Evolutionary conservation across 1,140 invertebrate species (phyloP), one percentile per base, ranked within the genome.

Genomic region (Drosophila ficusphila): DNA sequence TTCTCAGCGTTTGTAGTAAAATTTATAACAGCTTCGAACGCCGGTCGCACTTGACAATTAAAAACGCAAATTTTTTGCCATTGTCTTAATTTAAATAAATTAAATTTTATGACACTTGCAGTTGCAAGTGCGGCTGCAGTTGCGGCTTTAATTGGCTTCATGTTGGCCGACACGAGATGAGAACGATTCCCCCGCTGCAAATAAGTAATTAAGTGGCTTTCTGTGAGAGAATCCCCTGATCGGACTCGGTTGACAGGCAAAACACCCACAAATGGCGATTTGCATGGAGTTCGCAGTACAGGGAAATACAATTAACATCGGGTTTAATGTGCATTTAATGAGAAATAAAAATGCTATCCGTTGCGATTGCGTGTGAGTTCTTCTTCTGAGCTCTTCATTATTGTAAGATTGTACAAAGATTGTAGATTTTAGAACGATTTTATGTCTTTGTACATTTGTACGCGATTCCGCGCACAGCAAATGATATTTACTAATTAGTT

Each of bases 1-100:
- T 67, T 36, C 62, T 33, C n/a, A 8, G 27, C 7, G 8, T 4
- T 21, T 19, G 9, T 8, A n/a, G 6, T 0, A n/a, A 38, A 21
- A 23, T 18, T 7, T 36, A 19, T n/a, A 47, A n/a, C 42, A 27
- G 14, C 23, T 33, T 38, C 41, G 39, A 61, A 31, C n/a, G 21
- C 36, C 29, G 19, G 0, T 21, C 21, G 60, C 29, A 68, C 74
- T 65, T 61, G 65, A 61, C 83, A 88, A 88, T 88, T 88, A 89
- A 88, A 88, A 89, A 89, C 69, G 83, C 83, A 88, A 88, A 88
- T 86, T 79, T 79, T 79, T 86, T 78, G 79, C 64, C 82, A 75
- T 88, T 82, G 77, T 58, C 83, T 89, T 89, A 88, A 88, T 88
- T 88, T 88, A 88, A 88, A 88, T 88, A 82, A 88, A 88, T 88